Percentiles rank a stretch among this genome's conserved stretches.
These are phyloP conservation scores for Bombus pyrosoma DNA, from an alignment of 1,140 invertebrate genomes.

Conservation along the genomic window DNA sequence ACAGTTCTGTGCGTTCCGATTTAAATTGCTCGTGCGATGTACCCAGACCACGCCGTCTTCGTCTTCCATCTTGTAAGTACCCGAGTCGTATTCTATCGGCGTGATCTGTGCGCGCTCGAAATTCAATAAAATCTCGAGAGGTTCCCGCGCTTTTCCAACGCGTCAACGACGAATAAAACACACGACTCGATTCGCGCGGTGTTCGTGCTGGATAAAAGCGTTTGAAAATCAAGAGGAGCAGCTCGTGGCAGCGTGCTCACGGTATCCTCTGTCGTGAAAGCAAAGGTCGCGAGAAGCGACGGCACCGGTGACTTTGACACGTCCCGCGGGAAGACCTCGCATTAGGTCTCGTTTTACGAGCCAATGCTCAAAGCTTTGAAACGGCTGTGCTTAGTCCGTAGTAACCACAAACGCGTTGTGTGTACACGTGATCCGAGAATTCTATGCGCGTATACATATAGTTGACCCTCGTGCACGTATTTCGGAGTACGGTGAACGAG, in stretches of 20 bases:
- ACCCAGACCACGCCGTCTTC: slow-evolving; percentile 63
- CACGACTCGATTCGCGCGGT: too few relatives aligned
- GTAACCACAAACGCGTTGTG: slow-evolving; percentile 54
- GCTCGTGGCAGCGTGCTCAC: slow-evolving; percentile 9
- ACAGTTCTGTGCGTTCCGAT: slow-evolving; percentile 65
- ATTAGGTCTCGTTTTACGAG: slow-evolving; percentile 67
- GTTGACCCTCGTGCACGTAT: background rate
- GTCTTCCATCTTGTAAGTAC: slow-evolving; percentile 75
- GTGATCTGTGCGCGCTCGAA: background rate
- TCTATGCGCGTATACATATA: slow-evolving; percentile 16
- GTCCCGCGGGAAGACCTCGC: slow-evolving; percentile 62
- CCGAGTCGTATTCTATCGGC: background rate
- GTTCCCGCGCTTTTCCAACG: slow-evolving; percentile 3
- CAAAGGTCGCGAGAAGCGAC: slow-evolving; percentile 64
- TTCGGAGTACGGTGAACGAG: slow-evolving; percentile 10
- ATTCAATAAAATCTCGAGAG: background rate
- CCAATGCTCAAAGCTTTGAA: slow-evolving; percentile 62
- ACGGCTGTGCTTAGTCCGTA: slow-evolving; percentile 22
- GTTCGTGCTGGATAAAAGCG: background rate
- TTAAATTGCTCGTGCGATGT: slow-evolving; percentile 71
- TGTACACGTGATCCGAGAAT: slow-evolving; percentile 55
- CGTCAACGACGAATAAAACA: background rate
- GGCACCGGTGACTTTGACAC: slow-evolving; percentile 63
- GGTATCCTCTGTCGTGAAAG: slow-evolving; percentile 39
- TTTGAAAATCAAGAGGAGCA: background rate